Base-by-base conservation (phyloP, 2,888 invertebrate species). In the Pseudococcus jackbeardsleyi region DNA sequence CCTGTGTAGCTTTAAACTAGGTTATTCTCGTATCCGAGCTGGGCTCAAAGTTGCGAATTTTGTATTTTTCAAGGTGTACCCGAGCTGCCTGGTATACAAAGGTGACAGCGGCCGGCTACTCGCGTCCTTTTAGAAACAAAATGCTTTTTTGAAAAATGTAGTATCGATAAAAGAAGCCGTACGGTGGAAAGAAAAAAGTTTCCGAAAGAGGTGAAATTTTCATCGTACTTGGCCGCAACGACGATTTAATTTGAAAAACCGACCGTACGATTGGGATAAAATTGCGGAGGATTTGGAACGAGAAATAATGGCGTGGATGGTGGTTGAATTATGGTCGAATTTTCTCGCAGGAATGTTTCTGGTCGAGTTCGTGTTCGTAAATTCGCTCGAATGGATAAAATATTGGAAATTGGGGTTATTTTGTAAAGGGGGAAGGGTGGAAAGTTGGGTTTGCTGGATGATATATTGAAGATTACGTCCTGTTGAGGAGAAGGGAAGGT, bases 1-100 rank as follows among this genome's bases (percentile, higher is more conserved):
- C 50, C n/a, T 54, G 54, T n/a, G n/a, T 54, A 54, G 54, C 54
- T 54, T 54, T 54, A 68, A 68, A 68, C 68, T 68, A 68, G 68
- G 68, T 68, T 68, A 68, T 26, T 26, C 68, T 26, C 68, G 26
- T 50, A 15, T 50, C 8, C 12, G n/a, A 12, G 54, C 7, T n/a
- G n/a, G 1, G 54, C n/a, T 54, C n/a, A 0, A n/a, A 54, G 54
- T 54, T n/a, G 54, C 54, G 54, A 54, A n/a, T 54, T 54, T 54
- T 50, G 5, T 54, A 54, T 54, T 54, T 54, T 54, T n/a, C 5
- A 54, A 7, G 54, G n/a, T 15, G 54, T 54, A 50, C 15, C 15
- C 15, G n/a, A n/a, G n/a, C n/a, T 15, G 15, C 12, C 50, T 15
- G 42, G 42, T 42, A 0, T 9, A 9, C 9, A 8, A 8, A 42